Evolutionary conservation across 1,140 invertebrate species (phyloP), one percentile per base, ranked within the genome.

Genomic region (Drosophila athabasca): DNA sequence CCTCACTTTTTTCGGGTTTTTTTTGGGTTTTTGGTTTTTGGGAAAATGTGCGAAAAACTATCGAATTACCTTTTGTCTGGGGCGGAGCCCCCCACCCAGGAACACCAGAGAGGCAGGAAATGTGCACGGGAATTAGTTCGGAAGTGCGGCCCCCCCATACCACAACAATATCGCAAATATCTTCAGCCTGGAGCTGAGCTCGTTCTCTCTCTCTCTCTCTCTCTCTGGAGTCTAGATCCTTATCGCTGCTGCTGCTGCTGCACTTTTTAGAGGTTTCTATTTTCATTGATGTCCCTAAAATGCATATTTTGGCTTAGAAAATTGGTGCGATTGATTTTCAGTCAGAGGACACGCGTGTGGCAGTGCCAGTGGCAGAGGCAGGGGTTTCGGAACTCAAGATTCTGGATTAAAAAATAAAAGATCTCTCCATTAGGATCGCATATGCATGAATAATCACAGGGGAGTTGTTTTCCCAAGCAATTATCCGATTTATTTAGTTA

Each of bases 11-110:
- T 22, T 17, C 7, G 6, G 6, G 31, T 5, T 26, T 26, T 26
- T 5, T 5, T 26, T 13, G 35, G 31, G 31, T 35, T 35, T 35
- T 35, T 13, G 9, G 35, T 39, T 35, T 61, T 62, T 64, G 26
- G 22, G 22, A 79, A 79, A 83, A 83, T 83, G 68, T 85, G 82
- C 81, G 78, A 87, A 85, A 87, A 87, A 88, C 82, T 87, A 87
- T 87, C 82, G 29, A 66, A 76, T 87, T 87, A 78, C 82, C 54
- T 51, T 66, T 69, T n/a, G 22, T 31, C 19, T 19, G 49, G 53
- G 9, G 11, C 31, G 9, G 0, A 35, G 9, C 2, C 31, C 31
- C 31, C 17, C 22, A 2, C 22, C 31, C 31, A 35, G 31, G 31
- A 35, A 1, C 31, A 11, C 31, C 31, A 35, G 9, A 35, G 31